These are phyloP conservation scores for Netelia melanura DNA, from an alignment of 2,888 invertebrate species.

Conservation along the genomic window DNA sequence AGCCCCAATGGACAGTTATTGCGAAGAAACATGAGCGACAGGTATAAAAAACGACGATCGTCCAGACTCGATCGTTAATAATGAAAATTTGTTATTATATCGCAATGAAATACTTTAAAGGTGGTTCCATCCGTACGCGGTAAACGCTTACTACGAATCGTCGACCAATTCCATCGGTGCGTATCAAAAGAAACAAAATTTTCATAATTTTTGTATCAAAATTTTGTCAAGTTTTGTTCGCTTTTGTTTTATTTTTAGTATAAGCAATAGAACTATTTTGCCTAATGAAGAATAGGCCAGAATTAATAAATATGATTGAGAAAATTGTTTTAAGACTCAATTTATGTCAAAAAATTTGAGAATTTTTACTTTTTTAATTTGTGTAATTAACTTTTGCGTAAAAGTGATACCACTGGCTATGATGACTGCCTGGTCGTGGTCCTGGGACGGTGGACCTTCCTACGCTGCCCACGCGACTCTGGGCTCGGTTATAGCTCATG, in stretches of 20 bases:
- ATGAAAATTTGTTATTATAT: not conserved
- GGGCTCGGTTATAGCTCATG: constrained; percentile 85
- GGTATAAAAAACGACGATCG: constrained; percentile 71
- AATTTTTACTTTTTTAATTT: constrained; percentile 2
- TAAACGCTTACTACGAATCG: constrained; percentile 86
- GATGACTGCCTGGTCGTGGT: constrained; percentile 85
- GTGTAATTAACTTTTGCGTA: not conserved
- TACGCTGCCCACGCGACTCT: constrained; percentile 85
- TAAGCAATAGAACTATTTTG: too few relatives aligned
- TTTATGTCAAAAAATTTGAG: not conserved
- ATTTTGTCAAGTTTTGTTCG: not conserved
- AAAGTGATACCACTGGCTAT: constrained; percentile 86
- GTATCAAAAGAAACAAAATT: constrained; percentile 51
- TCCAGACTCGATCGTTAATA: not conserved
- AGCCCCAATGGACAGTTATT: constrained; percentile 76
- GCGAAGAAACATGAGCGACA: constrained; percentile 78
- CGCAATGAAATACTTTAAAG: constrained; percentile 73
- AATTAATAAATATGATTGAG: not conserved
- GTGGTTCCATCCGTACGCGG: constrained; percentile 85
- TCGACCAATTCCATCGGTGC: constrained; percentile 85
- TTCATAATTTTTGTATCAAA: not conserved
- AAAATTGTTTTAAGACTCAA: not conserved
- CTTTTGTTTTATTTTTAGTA: not conserved
- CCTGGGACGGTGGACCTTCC: constrained; percentile 84
- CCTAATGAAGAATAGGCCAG: too few relatives aligned